These are phyloP conservation scores for Microvelia longipes DNA, from an alignment of 1,140 invertebrate genomes.

Conservation along the genomic window DNA sequence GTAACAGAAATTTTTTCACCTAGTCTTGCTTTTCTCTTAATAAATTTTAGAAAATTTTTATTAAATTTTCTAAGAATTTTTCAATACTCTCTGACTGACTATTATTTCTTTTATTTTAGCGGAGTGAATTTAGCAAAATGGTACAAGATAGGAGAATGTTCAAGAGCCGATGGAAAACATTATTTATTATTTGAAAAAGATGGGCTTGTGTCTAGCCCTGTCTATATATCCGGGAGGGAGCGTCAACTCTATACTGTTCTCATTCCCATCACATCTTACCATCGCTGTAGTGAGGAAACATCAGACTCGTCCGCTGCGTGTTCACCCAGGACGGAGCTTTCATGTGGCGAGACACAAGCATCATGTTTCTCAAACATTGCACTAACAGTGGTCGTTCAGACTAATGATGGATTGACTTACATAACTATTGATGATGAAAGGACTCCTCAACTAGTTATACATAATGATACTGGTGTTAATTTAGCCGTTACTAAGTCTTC, in stretches of 20 bases:
- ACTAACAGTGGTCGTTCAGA: conserved; percentile 12
- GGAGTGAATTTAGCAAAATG: conserved; percentile 16
- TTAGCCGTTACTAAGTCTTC: conserved; percentile 13
- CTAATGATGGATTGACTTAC: conserved; percentile 37
- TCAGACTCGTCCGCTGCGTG: too few relatives aligned
- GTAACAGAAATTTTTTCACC: too few relatives aligned
- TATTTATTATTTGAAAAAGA: conserved; percentile 14
- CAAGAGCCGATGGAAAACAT: conserved; percentile 6
- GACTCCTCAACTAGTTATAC: conserved; percentile 38
- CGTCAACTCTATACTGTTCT: not conserved
- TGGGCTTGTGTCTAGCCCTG: conserved; percentile 5
- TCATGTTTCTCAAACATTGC: conserved; percentile 10
- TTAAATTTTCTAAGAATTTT: too few relatives aligned
- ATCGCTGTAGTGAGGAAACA: too few relatives aligned
- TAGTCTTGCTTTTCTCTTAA: too few relatives aligned
- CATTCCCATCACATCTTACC: too few relatives aligned
- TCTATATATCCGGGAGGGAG: not conserved
- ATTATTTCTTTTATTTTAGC: not conserved
- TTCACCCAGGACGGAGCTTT: too few relatives aligned
- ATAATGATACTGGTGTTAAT: conserved; percentile 33
- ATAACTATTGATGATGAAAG: conserved; percentile 40
- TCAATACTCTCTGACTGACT: too few relatives aligned
- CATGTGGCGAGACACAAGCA: too few relatives aligned
- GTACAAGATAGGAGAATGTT: conserved; percentile 14
- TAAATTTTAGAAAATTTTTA: too few relatives aligned